These are phyloP conservation scores for Scelioninae gen. 1 DNA, from an alignment of 2,888 invertebrate species.

Conservation along the genomic window DNA sequence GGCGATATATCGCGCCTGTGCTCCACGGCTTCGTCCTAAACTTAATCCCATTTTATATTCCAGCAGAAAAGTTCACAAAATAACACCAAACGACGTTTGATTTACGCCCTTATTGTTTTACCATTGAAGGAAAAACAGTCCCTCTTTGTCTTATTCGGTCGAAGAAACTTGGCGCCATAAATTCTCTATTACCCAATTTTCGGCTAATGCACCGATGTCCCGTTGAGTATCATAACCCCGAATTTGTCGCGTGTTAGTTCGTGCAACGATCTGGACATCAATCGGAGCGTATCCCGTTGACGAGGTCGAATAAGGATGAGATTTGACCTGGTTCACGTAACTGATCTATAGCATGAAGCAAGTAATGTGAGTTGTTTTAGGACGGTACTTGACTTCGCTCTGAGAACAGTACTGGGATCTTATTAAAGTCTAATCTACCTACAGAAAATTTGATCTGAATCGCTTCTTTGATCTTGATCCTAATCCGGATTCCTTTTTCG, in stretches of 20 bases:
- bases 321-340: slow-evolving; percentile 20
- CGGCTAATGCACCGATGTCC: slow-evolving; percentile 27
- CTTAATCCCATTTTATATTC: slow-evolving; percentile 58
- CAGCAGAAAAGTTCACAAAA: slow-evolving; percentile 31
- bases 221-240: slow-evolving; percentile 53
- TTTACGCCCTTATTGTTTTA: slow-evolving; percentile 31
- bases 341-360: slow-evolving; percentile 30
- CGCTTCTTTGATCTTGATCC: slow-evolving; percentile 12
- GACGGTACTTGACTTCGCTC: slow-evolving; percentile 22
- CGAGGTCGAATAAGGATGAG: slow-evolving; percentile 37
- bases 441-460: slow-evolving; percentile 15
- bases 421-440: neutral
- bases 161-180: slow-evolving; percentile 55
- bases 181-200: slow-evolving; percentile 56
- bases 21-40: slow-evolving; percentile 19
- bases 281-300: slow-evolving; percentile 44
- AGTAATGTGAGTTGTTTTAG: slow-evolving; percentile 19
- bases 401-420: slow-evolving; percentile 6
- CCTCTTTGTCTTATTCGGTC: slow-evolving; percentile 55
- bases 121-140: slow-evolving; percentile 38
- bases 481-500: slow-evolving; percentile 24
- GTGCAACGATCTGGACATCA: slow-evolving; percentile 58
- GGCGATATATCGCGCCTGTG: slow-evolving; percentile 36
- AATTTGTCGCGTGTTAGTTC: slow-evolving; percentile 52
- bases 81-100: slow-evolving; percentile 40